Base-by-base conservation (phyloP, 2,113 vertebrate species). In the Cebus imitator region DNA sequence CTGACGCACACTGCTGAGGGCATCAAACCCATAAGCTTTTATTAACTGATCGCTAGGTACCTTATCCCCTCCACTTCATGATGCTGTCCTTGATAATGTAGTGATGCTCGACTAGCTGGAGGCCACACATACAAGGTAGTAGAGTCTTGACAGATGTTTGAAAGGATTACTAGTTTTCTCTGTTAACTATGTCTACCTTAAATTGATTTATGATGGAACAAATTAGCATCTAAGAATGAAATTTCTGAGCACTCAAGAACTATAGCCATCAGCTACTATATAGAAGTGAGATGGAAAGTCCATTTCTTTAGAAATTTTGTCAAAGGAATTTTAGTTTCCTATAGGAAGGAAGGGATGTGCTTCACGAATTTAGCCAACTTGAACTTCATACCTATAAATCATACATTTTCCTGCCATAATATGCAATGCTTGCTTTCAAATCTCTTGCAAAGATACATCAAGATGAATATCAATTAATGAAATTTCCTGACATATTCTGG, bases 401-500 rank as follows among this genome's bases (percentile, higher is more conserved):
- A 83, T 43, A 75, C 11, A 79, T 72, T 84, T 90, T 64, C 45
- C 14, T 81, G 23, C 50, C 75, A 57, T 61, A 72, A 81, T 92
- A 90, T 45, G 72, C 17, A 87, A n/a, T 50, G 5, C 11, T 52
- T 95, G 70, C 30, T 79, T 1, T 55, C 68, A 82, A 85, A 86
- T 72, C 35, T 96, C 48, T 87, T 55, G 43, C 40, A 58, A 95
- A 96, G n/a, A 96, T 17, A 52, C 64, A 57, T 90, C 48, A 92
- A 81, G 40, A 88, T 82, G 83, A 45, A 84, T 43, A 37, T 84
- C 76, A 11, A 76, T 78, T 95, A 85, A 80, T 94, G 48, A 79
- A 91, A 89, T 92, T 75, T 88, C 43, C 58, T 79, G 10, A 94
- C 48, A 93, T 73, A 93, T 95, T 94, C 7, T 95, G 94, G 93